Base-by-base conservation (phyloP, 2,888 invertebrate species). In the Allygus modestus region DNA sequence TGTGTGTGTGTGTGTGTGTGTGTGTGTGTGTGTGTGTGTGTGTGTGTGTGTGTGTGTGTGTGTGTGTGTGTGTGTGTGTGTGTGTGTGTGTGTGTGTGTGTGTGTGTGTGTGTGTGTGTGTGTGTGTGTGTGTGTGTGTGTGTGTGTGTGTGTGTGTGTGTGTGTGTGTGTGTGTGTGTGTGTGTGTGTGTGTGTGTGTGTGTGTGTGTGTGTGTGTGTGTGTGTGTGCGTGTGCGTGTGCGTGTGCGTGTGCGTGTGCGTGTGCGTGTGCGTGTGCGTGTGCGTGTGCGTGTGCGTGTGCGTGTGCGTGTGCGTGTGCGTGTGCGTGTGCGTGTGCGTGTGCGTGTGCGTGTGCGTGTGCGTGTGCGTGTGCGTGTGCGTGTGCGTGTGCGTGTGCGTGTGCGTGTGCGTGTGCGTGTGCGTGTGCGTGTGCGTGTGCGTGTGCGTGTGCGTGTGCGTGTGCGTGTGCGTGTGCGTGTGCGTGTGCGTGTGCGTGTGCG, bases 51-150 rank as follows among this genome's bases (percentile, higher is more conserved):
- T 54, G 54, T 54, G 54, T 54, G 54, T 54, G 54, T 54, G 54
- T 23, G 54, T 54, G 54, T 23, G 54, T 54, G 54, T 23, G 54
- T 54, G 54, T 23, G 54, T 54, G 54, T 54, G 54, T 54, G 54
- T 20, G 54, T 54, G n/a, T 23, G 54, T 54, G 23, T 23, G 23
- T 23, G 54, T 54, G 54, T 54, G 54, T 54, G 54, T 54, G 54
- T 54, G 54, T 54, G 54, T 54, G 54, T 54, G 54, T 54, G 54
- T 54, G 54, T 54, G 54, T 54, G 54, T 54, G 54, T 54, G 54
- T 54, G 54, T 54, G 54, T 54, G 54, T 37, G 37, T 37, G 37
- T 37, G 37, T 37, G 37, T 37, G 37, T 37, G 37, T 37, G 37
- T 37, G 37, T 37, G 37, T 37, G 37, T 37, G 37, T 37, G 37